phyloP scores from a whole-genome alignment of 2,888 invertebrate species.

The Dorcus parallelipipedus region DNA sequence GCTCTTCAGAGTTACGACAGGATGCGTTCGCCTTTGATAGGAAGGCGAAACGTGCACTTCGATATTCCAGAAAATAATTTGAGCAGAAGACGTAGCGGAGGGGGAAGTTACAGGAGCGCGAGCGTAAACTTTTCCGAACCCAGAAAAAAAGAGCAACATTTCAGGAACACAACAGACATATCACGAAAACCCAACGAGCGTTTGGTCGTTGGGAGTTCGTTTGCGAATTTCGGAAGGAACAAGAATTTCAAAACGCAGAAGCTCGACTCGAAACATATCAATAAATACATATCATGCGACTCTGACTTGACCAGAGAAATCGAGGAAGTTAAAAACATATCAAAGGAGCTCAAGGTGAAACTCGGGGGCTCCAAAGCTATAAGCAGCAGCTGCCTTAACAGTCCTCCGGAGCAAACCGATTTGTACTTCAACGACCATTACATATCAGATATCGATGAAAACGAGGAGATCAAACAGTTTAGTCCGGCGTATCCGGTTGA shows the following conservation, averaged over 20 bases:
- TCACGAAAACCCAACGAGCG: neutral
- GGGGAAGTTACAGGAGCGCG: neutral
- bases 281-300: conserved; percentile 37
- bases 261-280: neutral
- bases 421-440: conserved; percentile 42
- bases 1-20: conserved; percentile 6
- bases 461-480: conserved; percentile 45
- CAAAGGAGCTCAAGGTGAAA: conserved; percentile 33
- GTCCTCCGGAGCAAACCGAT: conserved; percentile 4
- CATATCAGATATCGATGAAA: conserved; percentile 48
- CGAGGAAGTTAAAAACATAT: conserved; percentile 41
- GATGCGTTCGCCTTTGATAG: conserved; percentile 3
- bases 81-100: neutral
- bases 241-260: neutral
- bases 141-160: too few species aligned
- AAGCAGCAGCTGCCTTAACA: neutral
- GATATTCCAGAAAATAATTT: conserved; percentile 5
- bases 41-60: conserved; percentile 11
- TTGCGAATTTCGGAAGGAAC: neutral
- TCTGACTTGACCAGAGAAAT: conserved; percentile 41
- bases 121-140: neutral
- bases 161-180: too few species aligned
- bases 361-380: conserved; percentile 23
- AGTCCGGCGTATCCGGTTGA: conserved; percentile 35
- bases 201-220: neutral